Base-by-base conservation (phyloP, 1,140 invertebrate genomes). In the Brachionus plicatilis region DNA sequence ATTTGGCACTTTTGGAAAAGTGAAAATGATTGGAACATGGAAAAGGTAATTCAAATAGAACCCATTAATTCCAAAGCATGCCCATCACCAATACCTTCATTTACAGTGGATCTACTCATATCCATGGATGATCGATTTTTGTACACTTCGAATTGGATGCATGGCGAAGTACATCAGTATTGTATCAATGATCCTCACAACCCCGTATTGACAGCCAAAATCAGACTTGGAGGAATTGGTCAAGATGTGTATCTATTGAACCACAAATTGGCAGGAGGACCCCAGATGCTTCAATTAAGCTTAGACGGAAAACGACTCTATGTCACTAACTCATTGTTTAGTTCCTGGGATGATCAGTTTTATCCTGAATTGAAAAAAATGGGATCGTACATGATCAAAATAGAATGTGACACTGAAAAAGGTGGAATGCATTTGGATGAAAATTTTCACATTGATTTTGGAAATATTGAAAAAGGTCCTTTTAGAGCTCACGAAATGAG, bases 201-300 rank as follows among this genome's bases (percentile, higher is more conserved):
- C 43, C 95, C 96, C 0, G 94, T 93, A 88, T 91, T 98, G 9
- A 93, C 93, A 1, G 94, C 94, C 0, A 94, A 95, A 90, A 87
- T 90, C 50, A 68, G 37, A 12, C 0, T 24, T 17, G 56, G 37
- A 53, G 66, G 50, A 29, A 12, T 68, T 1, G 65, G 43, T 75
- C 27, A 45, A 12, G 12, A 79, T n/a, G n/a, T 24, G 24, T 37
- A 50, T 80, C 9, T 66, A 11, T 95, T 96, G 88, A 95, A 94
- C 1, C 93, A 93, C 80, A 91, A 91, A 60, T 88, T 98, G 6
- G 90, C 93, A 70, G 97, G 95, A n/a, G 92, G 93, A 1, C 94
- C 96, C 0, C 97, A 99, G 89, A 99, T 99, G 97, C 88, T 99
- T 65, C 97, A 99, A 88, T 89, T 99, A 0, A 97, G 95, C 85